Conservation (phyloP, 2,888 invertebrate genomes). For the Plutella xylostella region DNA sequence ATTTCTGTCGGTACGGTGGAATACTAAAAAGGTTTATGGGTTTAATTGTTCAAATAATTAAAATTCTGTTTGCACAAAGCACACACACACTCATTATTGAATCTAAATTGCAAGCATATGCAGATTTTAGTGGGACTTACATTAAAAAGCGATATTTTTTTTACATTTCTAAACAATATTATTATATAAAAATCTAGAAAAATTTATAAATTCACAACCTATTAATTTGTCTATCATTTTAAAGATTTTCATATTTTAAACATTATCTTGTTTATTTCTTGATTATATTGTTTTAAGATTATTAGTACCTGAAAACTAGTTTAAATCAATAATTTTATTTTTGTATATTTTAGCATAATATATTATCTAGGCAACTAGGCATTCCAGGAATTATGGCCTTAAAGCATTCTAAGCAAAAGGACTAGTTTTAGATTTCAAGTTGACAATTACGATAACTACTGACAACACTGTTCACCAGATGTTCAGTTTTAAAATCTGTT, state of each 20-base stretch:
- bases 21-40: neutral
- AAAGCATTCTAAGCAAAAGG: too few relatives aligned
- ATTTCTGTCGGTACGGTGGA: neutral
- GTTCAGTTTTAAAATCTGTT: too few relatives aligned
- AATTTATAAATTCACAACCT: conserved; percentile 70
- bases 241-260: conserved; percentile 6
- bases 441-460: too few relatives aligned
- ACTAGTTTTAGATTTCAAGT: too few relatives aligned
- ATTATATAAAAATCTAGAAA: conserved; percentile 62
- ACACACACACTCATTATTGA: conserved; percentile 12
- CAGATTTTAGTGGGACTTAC: conserved; percentile 29
- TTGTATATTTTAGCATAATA: neutral
- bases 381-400: too few relatives aligned
- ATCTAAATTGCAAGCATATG: conserved; percentile 32
- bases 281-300: neutral
- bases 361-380: too few relatives aligned
- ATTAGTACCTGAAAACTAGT: neutral
- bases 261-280: neutral
- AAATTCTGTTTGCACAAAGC: neutral
- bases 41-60: neutral
- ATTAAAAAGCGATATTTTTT: conserved; percentile 24
- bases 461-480: too few relatives aligned
- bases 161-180: conserved; percentile 33
- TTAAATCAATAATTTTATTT: neutral
- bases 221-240: conserved; percentile 55